Evolutionary conservation across 2,888 invertebrate genomes (phyloP).

Genomic region (Drosophila sordidula): DNA sequence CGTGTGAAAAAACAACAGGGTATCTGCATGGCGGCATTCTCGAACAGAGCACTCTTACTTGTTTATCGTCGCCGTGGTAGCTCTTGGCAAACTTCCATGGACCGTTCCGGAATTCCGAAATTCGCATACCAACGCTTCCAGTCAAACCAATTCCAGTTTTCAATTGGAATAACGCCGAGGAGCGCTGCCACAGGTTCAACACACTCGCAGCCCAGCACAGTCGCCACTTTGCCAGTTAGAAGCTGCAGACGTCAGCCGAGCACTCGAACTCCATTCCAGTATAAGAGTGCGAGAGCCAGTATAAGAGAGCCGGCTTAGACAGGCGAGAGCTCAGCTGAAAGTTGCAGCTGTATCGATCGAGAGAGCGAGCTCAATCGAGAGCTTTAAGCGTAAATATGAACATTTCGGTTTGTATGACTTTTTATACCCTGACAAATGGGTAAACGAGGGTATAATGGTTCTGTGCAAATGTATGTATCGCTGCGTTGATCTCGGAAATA

Average conservation of each 20-base stretch:
- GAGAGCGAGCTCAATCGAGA: constrained; percentile 11
- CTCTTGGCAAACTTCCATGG: constrained; percentile 72
- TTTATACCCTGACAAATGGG: background rate
- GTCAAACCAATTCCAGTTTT: constrained; percentile 82
- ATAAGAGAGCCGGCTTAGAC: constrained; percentile 40
- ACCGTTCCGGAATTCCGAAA: constrained; percentile 81
- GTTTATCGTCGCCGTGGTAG: constrained; percentile 36
- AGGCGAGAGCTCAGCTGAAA: constrained; percentile 1
- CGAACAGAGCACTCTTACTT: constrained; percentile 10
- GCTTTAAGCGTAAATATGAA: background rate
- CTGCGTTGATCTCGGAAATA: no score
- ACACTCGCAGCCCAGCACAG: constrained; percentile 70
- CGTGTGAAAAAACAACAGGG: background rate
- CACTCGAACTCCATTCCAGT: constrained; percentile 23
- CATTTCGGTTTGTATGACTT: background rate
- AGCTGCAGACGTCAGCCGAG: constrained; percentile 55
- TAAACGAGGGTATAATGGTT: no score
- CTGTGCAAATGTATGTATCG: no score
- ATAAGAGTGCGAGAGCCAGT: constrained; percentile 41
- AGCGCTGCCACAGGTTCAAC: constrained; percentile 71
- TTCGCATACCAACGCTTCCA: constrained; percentile 79
- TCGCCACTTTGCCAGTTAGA: constrained; percentile 61
- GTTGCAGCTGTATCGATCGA: constrained; percentile 10
- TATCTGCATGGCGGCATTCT: constrained; percentile 4
- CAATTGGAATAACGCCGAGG: constrained; percentile 68